phyloP scores from a whole-genome alignment of 2,113 vertebrate species.

The Pelobates fuscus region DNA sequence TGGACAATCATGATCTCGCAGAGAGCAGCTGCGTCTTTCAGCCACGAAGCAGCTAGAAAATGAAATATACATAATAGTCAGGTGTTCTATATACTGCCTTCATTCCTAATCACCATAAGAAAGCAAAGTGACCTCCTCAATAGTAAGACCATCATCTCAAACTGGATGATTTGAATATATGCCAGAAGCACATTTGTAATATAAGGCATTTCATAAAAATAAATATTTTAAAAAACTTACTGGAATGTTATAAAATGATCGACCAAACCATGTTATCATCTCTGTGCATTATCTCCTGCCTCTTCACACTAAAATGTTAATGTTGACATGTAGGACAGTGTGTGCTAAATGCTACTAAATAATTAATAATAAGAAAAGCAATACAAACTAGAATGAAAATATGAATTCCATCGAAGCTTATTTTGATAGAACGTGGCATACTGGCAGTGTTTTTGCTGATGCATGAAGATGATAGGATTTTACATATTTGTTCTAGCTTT shows the following conservation, averaged over 20 bases:
- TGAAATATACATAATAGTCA: slow-evolving; percentile 30
- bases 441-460: too few relatives aligned
- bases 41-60: slow-evolving; percentile 21
- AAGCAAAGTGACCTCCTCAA: not conserved
- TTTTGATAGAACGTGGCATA: too few relatives aligned
- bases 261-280: slow-evolving; percentile 15
- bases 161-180: not conserved
- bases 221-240: not conserved
- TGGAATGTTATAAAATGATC: slow-evolving; percentile 5
- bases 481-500: too few relatives aligned
- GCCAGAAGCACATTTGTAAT: slow-evolving; percentile 11
- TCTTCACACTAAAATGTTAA: not conserved
- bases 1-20: slow-evolving; percentile 25
- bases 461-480: too few relatives aligned
- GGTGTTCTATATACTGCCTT: slow-evolving; percentile 26
- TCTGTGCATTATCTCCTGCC: not conserved
- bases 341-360: not conserved
- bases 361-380: not conserved
- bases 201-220: slow-evolving; percentile 3
- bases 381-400: not conserved
- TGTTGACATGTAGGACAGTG: not conserved
- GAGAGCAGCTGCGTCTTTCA: slow-evolving; percentile 25
- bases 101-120: slow-evolving; percentile 15
- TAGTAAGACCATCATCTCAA: slow-evolving; percentile 14
- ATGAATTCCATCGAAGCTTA: not conserved